Evolutionary conservation across 2,888 invertebrate genomes (phyloP).

Genomic region (Scrobipalpa atriplicella): DNA sequence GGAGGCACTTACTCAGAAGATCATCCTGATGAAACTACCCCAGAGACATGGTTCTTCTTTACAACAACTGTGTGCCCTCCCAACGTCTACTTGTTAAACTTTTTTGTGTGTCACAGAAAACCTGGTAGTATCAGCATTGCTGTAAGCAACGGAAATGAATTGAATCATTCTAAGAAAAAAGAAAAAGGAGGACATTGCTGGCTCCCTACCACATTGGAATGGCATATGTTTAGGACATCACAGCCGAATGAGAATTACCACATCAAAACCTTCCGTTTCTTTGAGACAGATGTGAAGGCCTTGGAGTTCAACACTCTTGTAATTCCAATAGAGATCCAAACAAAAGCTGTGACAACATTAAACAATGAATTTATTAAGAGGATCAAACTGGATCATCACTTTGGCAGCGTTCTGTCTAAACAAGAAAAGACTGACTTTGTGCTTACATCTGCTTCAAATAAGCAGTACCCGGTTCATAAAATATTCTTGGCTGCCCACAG

Average conservation of each 20-base stretch:
- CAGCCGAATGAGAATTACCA: slow-evolving; percentile 54
- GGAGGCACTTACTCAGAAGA: slow-evolving; percentile 59
- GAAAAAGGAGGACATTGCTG: slow-evolving; percentile 34
- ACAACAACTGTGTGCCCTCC: slow-evolving; percentile 56
- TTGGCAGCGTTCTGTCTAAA: slow-evolving; percentile 48
- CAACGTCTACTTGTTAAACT: slow-evolving; percentile 55
- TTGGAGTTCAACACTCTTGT: slow-evolving; percentile 47
- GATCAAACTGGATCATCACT: slow-evolving; percentile 60
- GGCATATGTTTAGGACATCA: slow-evolving; percentile 49
- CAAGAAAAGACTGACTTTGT: slow-evolving; percentile 59
- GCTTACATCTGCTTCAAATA: slow-evolving; percentile 52
- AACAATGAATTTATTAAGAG: slow-evolving; percentile 50
- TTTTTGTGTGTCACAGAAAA: slow-evolving; percentile 63
- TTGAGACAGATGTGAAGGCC: slow-evolving; percentile 40
- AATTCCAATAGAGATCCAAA: slow-evolving; percentile 56
- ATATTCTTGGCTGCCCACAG: slow-evolving; percentile 65
- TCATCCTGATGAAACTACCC: slow-evolving; percentile 27
- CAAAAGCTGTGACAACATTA: slow-evolving; percentile 48
- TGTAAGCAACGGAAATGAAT: slow-evolving; percentile 48
- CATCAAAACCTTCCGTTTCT: slow-evolving; percentile 59
- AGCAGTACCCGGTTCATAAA: slow-evolving; percentile 58
- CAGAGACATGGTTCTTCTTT: slow-evolving; percentile 69
- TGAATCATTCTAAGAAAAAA: slow-evolving; percentile 36
- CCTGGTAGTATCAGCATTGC: slow-evolving; percentile 53
- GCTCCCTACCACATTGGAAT: slow-evolving; percentile 42